Evolutionary conservation across 92 coral and sea anemone species (phyloP), one percentile per base, ranked within the genome.

Genomic region (Pocillopora grandis): DNA sequence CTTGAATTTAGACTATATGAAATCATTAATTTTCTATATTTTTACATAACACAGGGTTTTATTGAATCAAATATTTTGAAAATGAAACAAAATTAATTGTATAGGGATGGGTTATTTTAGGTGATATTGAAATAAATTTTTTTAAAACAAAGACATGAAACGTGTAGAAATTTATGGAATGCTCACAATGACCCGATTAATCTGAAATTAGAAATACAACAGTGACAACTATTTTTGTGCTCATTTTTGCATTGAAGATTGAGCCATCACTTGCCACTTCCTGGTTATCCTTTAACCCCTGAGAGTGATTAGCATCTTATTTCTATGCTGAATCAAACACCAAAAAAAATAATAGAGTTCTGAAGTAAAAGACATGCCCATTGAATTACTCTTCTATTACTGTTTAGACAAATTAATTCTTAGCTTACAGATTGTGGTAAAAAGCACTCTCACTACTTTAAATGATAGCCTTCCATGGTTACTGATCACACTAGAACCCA

Each of bases 51-150:
- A 70, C 55, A 70, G 75, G 75, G 75, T 66, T 66, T 79, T 66
- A 79, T 9, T 18, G 14, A 76, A 76, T 59, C 13, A 12, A 12
- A 48, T 13, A 66, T 37, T 79, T 55, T 76, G 12, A 8, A n/a
- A 65, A 2, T 14, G 18, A 62, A 77, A 31, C 23, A 76, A 61
- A 70, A 70, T 70, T n/a, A 70, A 16, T 70, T 70, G 60, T 76
- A 60, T 17, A 60, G 20, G 49, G 37, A 70, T 58, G 59, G 48
- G 19, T 66, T 66, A 20, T 10, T 80, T 70, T 70, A 58, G 19
- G 35, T 55, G 66, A 36, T 62, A 76, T 64, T 59, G 36, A 27
- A 85, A 77, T 77, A 85, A 85, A 84, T 37, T 31, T 11, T 67
- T 76, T 71, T 62, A 20, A 58, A 48, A 5, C 20, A 36, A 11